phyloP scores from a whole-genome alignment of 35 echinoderm and acorn worm genomes.

The Nesometra sesokonis region DNA sequence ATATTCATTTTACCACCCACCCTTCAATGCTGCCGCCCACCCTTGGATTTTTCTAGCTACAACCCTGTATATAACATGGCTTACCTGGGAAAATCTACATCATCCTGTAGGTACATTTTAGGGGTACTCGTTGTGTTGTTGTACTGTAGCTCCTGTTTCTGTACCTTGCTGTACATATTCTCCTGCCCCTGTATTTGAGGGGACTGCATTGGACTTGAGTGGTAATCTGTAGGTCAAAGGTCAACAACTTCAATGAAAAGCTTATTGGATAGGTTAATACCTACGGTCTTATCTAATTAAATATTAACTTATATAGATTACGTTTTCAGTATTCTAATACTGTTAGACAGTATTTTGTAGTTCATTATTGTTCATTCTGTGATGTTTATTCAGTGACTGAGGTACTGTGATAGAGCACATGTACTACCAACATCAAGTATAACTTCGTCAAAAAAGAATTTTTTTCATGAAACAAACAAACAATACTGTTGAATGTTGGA shows the following conservation, averaged over 20 bases:
- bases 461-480: too few relatives aligned
- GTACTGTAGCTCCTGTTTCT: neutral
- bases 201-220: neutral
- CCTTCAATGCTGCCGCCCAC: too few relatives aligned
- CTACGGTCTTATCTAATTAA: neutral
- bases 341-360: too few relatives aligned
- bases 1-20: too few relatives aligned
- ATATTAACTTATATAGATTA: neutral
- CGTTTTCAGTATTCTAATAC: too few relatives aligned
- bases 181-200: neutral
- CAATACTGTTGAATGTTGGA: too few relatives aligned
- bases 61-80: neutral
- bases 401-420: too few relatives aligned
- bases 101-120: constrained; percentile 61
- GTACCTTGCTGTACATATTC: neutral
- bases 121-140: constrained; percentile 30
- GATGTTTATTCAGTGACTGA: too few relatives aligned
- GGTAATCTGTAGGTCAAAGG: neutral
- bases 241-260: neutral
- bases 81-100: constrained; percentile 78
- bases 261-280: neutral
- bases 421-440: too few relatives aligned
- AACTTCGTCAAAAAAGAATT: too few relatives aligned
- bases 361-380: too few relatives aligned
- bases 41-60: too few relatives aligned